Base-by-base conservation (phyloP, 2,113 vertebrate species). In the Silurus asotus region DNA sequence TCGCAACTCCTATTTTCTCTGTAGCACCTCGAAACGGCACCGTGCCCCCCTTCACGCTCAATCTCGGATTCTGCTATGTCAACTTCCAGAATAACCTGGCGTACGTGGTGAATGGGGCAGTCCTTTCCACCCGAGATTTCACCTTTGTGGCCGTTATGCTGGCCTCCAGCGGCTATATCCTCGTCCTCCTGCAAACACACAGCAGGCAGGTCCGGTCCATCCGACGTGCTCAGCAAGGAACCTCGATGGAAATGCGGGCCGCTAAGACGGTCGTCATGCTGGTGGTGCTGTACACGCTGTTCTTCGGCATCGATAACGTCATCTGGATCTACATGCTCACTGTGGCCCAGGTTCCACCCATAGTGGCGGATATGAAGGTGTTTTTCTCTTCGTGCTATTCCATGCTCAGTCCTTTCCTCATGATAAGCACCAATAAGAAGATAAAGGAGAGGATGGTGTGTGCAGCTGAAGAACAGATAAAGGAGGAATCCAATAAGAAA, bases 251-350 rank as follows among this genome's bases (percentile, higher is more conserved):
- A 37, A 37, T 37, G 37, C 37, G 37, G 37, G 37, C 37, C 37
- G 37, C 37, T 37, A 37, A 37, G 37, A 37, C 37, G 1, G 37
- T 37, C 37, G 37, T 37, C 65, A 95, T 95, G 94, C 49, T 95
- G 77, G 93, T 37, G 37, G 37, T 37, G 37, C 37, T 37, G 20
- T 96, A 95, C 1, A 87, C 88, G 8, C 88, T 95, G 55, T 95
- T 96, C 83, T 96, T 95, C 28, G 94, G 95, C 55, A 94, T 95
- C 17, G 94, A 96, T 62, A 95, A 96, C 6, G 86, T 94, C 1
- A 95, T 95, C 90, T 96, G 94, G 95, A 94, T 96, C 86, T 95
- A 95, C 91, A 95, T 96, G 95, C 89, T 95, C 90, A 96, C 94
- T 0, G 92, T 94, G 84, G 37, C 92, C 2, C 93, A 93, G 87